phyloP scores from a whole-genome alignment of 2,888 invertebrate species.

The Adelphocoris suturalis region DNA sequence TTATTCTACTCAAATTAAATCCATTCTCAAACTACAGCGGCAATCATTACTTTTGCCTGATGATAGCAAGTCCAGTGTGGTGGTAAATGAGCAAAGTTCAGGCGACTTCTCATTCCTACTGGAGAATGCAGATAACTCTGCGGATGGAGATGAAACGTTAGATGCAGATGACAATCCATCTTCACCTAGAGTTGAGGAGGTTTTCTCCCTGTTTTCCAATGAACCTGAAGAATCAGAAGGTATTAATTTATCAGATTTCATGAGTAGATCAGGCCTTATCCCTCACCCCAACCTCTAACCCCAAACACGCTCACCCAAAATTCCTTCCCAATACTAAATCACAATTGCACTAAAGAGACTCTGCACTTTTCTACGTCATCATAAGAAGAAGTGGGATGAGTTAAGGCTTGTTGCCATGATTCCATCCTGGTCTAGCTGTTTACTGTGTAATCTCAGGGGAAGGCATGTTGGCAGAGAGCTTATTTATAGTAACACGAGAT shows the following conservation, averaged over 20 bases:
- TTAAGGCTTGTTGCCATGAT: too few relatives aligned
- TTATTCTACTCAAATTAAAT: background rate
- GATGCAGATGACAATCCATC: background rate
- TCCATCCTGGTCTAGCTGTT: too few relatives aligned
- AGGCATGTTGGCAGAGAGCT: too few relatives aligned
- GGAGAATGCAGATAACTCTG: background rate
- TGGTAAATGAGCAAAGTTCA: background rate
- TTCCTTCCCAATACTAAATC: too few relatives aligned
- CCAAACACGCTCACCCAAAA: too few relatives aligned
- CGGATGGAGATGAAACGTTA: background rate
- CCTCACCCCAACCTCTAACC: too few relatives aligned
- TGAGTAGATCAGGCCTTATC: too few relatives aligned
- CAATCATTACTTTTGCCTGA: background rate
- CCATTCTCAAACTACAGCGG: background rate
- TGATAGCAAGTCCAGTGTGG: background rate
- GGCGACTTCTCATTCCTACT: background rate
- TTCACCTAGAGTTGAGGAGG: background rate
- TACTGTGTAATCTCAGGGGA: too few relatives aligned
- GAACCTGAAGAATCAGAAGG: background rate
- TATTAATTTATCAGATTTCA: background rate
- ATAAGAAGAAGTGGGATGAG: too few relatives aligned
- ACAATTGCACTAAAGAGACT: too few relatives aligned
- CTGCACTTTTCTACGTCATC: too few relatives aligned
- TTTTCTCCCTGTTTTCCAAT: background rate
- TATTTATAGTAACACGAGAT: too few relatives aligned